Evolutionary conservation across 1,140 invertebrate species (phyloP), one percentile per base, ranked within the genome.

Genomic region (Halictus rubicundus): DNA sequence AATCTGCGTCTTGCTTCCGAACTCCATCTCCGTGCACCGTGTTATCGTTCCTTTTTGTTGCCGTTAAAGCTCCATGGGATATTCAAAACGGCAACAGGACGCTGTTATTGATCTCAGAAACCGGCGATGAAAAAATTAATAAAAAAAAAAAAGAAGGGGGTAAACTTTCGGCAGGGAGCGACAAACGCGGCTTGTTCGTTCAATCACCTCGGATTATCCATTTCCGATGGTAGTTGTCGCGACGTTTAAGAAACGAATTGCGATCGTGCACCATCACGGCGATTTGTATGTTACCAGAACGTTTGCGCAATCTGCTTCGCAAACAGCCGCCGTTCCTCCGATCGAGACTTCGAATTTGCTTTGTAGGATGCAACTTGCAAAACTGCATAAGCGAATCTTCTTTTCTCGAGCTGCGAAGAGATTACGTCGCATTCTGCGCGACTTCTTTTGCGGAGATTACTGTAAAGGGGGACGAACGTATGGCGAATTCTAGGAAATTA

Each of bases 221-320:
- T 68, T 68, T 60, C 57, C 64, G 73, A 68, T 68, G 52, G 25
- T 7, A 46, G 25, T 64, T 68, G 37, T 19, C 64, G 37, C 27
- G 37, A 8, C 25, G 64, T 76, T 76, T 75, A 75, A 75, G 73
- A 68, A 75, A 75, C 68, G 73, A 75, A 75, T 75, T 75, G 73
- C 27, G 49, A 66, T 27, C 32, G 49, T 10, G n/a, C 37, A n/a
- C 3, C 8, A 49, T 68, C 73, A 68, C 57, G 27, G 63, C 68
- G 73, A 68, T 75, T 68, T 75, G 65, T 61, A 68, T 14, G 63
- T 75, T 59, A 63, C 64, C 64, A 59, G 68, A 75, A 75, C 73
- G 39, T 75, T 75, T 59, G 37, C 25, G 3, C 49, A 27, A 14
- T 23, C 9, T 27, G 59, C 14, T 27, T 4, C 23, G 23, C 21